Percentiles rank a stretch among this genome's conserved stretches.
These are phyloP conservation scores for Scleropages formosus DNA, from an alignment of 2,797 vertebrate species.

Conservation along the genomic window DNA sequence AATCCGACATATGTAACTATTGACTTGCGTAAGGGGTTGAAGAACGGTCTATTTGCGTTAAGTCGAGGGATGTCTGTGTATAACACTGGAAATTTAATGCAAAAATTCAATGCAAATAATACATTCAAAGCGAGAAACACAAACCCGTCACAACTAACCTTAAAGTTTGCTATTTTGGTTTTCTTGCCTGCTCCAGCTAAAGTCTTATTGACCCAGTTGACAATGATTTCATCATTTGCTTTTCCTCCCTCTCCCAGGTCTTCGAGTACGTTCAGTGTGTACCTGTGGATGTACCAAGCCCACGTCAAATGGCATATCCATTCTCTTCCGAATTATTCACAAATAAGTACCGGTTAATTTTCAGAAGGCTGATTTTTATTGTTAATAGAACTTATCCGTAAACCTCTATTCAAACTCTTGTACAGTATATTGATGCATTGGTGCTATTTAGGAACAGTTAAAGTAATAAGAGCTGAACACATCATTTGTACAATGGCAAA, in stretches of 20 bases:
- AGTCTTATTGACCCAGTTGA: conserved; percentile 89
- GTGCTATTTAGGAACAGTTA: too few species aligned
- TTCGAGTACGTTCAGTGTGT: conserved; percentile 88
- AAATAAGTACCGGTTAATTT: not conserved
- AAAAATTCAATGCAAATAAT: not conserved
- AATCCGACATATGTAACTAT: too few species aligned
- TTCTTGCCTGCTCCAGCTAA: conserved; percentile 79
- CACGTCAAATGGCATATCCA: not conserved
- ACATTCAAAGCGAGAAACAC: not conserved
- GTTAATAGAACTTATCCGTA: not conserved
- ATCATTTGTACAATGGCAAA: too few species aligned
- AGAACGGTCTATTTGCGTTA: too few species aligned
- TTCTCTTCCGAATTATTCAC: too few species aligned
- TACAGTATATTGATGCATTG: too few species aligned
- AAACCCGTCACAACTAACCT: conserved; percentile 63
- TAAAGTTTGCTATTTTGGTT: conserved; percentile 87
- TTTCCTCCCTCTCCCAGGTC: conserved; percentile 85
- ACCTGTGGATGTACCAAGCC: conserved; percentile 61
- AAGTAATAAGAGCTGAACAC: too few species aligned
- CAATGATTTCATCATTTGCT: conserved; percentile 87
- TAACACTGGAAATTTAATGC: too few species aligned
- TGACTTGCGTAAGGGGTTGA: too few species aligned
- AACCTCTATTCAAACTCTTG: too few species aligned
- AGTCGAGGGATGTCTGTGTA: too few species aligned
- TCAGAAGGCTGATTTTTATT: not conserved